Percentiles rank a stretch among this genome's conserved stretches.
Evolutionary conservation across 2,888 invertebrate species (phyloP).

Genomic region (Lumbricus terrestris): DNA sequence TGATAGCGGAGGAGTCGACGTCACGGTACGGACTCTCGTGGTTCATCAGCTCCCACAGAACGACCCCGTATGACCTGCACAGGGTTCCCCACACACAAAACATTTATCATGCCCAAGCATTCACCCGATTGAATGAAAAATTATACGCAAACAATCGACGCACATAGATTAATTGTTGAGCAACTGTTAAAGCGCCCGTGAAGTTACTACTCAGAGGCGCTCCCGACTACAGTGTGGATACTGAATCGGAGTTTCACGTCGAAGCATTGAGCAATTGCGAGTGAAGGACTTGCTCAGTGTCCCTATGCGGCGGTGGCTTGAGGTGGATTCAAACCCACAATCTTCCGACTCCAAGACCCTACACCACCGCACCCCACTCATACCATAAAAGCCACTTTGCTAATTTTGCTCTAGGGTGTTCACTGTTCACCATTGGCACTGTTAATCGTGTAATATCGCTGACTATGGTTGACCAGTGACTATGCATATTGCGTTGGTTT

Average conservation of each 20-base stretch:
- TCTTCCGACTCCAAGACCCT: too few relatives aligned
- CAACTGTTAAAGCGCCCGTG: too few relatives aligned
- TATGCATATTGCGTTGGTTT: neutral
- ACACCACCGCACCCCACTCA: too few relatives aligned
- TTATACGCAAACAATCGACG: neutral
- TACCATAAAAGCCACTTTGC: neutral
- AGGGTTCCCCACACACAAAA: neutral
- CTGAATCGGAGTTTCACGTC: too few relatives aligned
- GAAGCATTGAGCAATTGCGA: too few relatives aligned
- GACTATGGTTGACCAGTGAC: too few relatives aligned
- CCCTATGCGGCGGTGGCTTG: too few relatives aligned
- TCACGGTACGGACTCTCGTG: constrained; percentile 90
- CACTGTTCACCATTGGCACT: neutral
- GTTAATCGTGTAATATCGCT: neutral
- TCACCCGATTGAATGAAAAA: neutral
- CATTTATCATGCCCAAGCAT: neutral
- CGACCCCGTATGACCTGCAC: constrained; percentile 82
- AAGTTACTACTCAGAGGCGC: too few relatives aligned
- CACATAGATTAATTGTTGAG: neutral
- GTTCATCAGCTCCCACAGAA: constrained; percentile 94
- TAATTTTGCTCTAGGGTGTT: neutral
- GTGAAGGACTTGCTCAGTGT: too few relatives aligned
- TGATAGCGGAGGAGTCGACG: constrained; percentile 92
- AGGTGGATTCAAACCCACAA: too few relatives aligned
- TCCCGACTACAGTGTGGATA: too few relatives aligned